Conservation (phyloP, 2,797 vertebrate species). For the Neosalanx taihuensis region DNA sequence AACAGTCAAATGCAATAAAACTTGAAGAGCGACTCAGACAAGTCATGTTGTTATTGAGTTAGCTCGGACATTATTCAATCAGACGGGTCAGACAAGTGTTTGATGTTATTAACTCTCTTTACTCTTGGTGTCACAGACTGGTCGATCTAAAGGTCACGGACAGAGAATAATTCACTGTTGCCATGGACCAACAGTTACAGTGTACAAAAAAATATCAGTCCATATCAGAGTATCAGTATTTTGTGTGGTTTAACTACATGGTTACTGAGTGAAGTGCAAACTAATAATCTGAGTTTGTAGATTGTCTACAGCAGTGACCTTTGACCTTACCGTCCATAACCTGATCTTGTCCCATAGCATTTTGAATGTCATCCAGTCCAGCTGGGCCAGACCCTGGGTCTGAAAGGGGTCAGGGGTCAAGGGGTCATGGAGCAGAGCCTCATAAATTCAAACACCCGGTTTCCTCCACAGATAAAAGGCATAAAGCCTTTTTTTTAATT, state of each 20-base stretch:
- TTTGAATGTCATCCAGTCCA: constrained; percentile 66
- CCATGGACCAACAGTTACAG: background rate
- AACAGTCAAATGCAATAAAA: background rate
- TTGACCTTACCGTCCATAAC: constrained; percentile 70
- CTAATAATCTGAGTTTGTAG: too few species aligned
- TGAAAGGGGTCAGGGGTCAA: constrained; percentile 33
- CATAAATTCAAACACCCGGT: background rate
- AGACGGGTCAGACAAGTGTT: background rate
- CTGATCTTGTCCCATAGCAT: constrained; percentile 72
- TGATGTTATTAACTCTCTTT: background rate
- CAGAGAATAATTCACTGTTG: background rate
- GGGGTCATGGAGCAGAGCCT: background rate
- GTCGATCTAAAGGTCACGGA: background rate
- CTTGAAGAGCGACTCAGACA: background rate
- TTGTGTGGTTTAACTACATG: too few species aligned
- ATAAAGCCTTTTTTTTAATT: too few species aligned
- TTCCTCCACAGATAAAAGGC: background rate
- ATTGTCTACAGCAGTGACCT: background rate
- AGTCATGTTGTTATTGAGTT: background rate
- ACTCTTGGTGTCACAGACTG: background rate
- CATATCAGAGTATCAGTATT: too few species aligned
- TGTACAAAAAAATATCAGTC: background rate
- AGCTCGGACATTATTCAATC: constrained; percentile 2
- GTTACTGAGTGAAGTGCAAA: too few species aligned
- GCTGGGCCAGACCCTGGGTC: constrained; percentile 64